Evolutionary conservation across 2,113 vertebrate species (phyloP).

Genomic region (Panurus biarmicus): DNA sequence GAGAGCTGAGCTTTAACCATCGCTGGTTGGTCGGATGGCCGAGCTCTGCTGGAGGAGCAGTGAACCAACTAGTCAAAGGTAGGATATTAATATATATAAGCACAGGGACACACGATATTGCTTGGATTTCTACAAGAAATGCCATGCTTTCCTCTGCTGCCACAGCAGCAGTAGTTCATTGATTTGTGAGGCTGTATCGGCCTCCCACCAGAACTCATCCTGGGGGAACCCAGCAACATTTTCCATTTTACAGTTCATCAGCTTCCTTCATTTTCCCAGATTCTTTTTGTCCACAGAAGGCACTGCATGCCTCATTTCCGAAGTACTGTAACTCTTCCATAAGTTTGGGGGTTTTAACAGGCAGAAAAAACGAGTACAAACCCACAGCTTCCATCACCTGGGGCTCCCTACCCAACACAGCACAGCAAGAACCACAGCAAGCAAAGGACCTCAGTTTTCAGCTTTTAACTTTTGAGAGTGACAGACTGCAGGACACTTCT

Average conservation of each 20-base stretch:
- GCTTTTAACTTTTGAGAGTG: neutral
- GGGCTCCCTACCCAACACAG: neutral
- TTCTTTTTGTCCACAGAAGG: neutral
- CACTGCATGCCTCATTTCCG: neutral
- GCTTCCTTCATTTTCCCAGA: neutral
- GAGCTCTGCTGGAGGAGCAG: neutral
- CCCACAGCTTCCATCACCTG: neutral
- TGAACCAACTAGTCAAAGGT: neutral
- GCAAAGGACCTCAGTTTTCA: neutral
- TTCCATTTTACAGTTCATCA: neutral
- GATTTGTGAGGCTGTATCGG: neutral
- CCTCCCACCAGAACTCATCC: neutral
- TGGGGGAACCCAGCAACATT: neutral
- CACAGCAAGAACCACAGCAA: neutral
- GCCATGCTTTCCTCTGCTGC: neutral
- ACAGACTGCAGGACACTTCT: neutral
- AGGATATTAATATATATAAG: neutral
- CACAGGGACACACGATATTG: neutral
- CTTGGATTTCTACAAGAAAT: neutral
- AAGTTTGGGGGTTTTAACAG: neutral
- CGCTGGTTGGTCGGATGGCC: neutral
- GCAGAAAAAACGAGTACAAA: neutral
- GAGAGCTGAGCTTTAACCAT: neutral
- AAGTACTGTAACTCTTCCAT: accelerated
- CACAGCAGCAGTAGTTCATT: neutral